A percentile compares a stretch with the other conserved stretches of the same genome.
Evolutionary conservation across 2,888 invertebrate species (phyloP).

Genomic region (Drosophila quasianomalipes): DNA sequence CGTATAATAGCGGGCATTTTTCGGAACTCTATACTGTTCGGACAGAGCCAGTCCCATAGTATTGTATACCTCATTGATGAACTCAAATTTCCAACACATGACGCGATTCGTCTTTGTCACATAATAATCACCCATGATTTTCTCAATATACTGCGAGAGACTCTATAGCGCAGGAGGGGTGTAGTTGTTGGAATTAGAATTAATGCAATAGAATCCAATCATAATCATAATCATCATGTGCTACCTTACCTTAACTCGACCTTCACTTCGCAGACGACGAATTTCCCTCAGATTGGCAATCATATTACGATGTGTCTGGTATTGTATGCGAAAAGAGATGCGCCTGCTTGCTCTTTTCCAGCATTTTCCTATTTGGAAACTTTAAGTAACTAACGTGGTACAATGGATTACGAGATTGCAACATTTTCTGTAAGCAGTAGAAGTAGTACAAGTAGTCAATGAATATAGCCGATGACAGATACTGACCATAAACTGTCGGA

Average conservation of each 20-base stretch:
- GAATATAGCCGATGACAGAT: not conserved
- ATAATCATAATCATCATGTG: too few species aligned
- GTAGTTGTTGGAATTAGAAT: not conserved
- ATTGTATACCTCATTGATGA: slow-evolving; percentile 84
- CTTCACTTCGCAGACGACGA: slow-evolving; percentile 60
- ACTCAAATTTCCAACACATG: slow-evolving; percentile 84
- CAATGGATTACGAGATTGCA: slow-evolving; percentile 82
- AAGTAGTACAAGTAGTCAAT: not conserved
- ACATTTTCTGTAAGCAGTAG: slow-evolving; percentile 79
- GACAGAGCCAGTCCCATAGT: slow-evolving; percentile 75
- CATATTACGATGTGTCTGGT: slow-evolving; percentile 83
- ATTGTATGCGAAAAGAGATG: slow-evolving; percentile 79
- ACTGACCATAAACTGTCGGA: slow-evolving; percentile 78
- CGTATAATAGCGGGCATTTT: slow-evolving; percentile 6
- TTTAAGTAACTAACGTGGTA: slow-evolving; percentile 77
- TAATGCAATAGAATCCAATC: slow-evolving; percentile 28
- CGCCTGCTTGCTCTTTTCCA: slow-evolving; percentile 59
- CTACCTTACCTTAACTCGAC: slow-evolving; percentile 61
- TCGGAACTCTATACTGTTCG: slow-evolving; percentile 66
- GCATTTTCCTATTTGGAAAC: slow-evolving; percentile 69
- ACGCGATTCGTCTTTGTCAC: slow-evolving; percentile 82
- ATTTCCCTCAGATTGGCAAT: slow-evolving; percentile 73
- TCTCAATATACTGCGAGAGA: slow-evolving; percentile 72
- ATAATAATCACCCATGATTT: slow-evolving; percentile 81
- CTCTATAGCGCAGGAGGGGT: not conserved